These are phyloP conservation scores for Heliconius himera DNA, from an alignment of 1,140 invertebrate species.

Conservation along the genomic window DNA sequence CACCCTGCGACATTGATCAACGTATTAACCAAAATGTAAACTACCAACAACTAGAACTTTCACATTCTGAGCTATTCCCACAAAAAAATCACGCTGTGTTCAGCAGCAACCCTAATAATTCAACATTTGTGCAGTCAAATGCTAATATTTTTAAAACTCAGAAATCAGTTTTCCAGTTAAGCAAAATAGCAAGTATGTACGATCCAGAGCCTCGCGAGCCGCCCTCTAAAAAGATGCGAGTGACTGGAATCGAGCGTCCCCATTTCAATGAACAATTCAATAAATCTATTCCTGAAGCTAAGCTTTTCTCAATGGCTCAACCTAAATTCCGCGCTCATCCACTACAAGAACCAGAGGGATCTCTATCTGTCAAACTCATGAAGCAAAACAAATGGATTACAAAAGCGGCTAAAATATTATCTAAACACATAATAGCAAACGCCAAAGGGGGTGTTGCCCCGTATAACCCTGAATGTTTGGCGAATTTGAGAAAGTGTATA, in stretches of 20 bases:
- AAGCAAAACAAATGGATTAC: not conserved
- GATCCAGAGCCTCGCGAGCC: not conserved
- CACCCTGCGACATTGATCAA: not conserved
- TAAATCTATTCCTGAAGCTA: not conserved
- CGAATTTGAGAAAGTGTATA: slow-evolving; percentile 37
- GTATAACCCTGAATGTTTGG: slow-evolving; percentile 1
- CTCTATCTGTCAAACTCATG: not conserved
- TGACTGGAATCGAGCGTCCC: not conserved
- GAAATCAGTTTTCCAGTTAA: not conserved
- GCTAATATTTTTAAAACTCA: slow-evolving; percentile 13
- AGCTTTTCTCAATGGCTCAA: not conserved
- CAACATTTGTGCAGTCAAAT: slow-evolving; percentile 26
- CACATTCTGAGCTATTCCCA: not conserved
- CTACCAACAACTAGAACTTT: not conserved
- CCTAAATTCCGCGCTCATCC: not conserved
- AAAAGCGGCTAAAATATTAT: slow-evolving; percentile 5
- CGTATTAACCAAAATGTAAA: not conserved
- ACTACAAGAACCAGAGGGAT: not conserved
- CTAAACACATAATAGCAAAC: slow-evolving; percentile 9
- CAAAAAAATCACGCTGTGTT: not conserved
- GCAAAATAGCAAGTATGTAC: not conserved
- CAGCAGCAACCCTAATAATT: slow-evolving; percentile 28
- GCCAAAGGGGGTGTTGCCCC: not conserved
- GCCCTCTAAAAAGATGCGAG: slow-evolving; percentile 5
- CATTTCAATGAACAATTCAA: not conserved